phyloP scores from a whole-genome alignment of 2,888 invertebrate species.

The Dendrolimus pini region DNA sequence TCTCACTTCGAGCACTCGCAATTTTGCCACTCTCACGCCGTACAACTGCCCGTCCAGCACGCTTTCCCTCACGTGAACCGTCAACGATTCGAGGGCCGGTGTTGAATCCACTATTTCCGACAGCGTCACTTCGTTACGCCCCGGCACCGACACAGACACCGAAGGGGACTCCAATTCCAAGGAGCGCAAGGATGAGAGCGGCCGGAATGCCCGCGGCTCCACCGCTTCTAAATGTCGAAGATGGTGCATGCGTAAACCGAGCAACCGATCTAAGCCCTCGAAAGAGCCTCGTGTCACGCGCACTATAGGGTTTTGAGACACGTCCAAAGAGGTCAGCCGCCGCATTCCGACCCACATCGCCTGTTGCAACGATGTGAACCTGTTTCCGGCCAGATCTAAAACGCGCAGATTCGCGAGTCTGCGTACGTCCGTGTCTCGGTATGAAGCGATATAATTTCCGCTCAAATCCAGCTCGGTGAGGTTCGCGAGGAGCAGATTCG shows the following conservation, averaged over 20 bases:
- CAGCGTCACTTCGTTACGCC: constrained; percentile 35
- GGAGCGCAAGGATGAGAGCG: constrained; percentile 79
- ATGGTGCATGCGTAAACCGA: constrained; percentile 81
- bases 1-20: constrained; percentile 85
- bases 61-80: constrained; percentile 79
- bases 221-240: constrained; percentile 80
- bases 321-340: constrained; percentile 81
- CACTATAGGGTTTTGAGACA: constrained; percentile 87
- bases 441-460: constrained; percentile 80
- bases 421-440: constrained; percentile 79
- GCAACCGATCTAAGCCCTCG: constrained; percentile 79
- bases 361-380: constrained; percentile 80
- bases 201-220: constrained; percentile 81
- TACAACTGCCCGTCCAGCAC: constrained; percentile 82
- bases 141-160: constrained; percentile 50
- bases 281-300: constrained; percentile 80
- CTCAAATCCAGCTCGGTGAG: constrained; percentile 85
- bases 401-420: constrained; percentile 79
- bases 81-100: constrained; percentile 35
- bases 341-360: constrained; percentile 81
- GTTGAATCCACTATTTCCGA: constrained; percentile 27
- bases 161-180: constrained; percentile 80
- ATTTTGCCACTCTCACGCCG: constrained; percentile 82
- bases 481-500: constrained; percentile 79
- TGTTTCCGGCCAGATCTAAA: constrained; percentile 83